Evolutionary conservation across 2,888 invertebrate species (phyloP).

Genomic region (Elysia crispata): DNA sequence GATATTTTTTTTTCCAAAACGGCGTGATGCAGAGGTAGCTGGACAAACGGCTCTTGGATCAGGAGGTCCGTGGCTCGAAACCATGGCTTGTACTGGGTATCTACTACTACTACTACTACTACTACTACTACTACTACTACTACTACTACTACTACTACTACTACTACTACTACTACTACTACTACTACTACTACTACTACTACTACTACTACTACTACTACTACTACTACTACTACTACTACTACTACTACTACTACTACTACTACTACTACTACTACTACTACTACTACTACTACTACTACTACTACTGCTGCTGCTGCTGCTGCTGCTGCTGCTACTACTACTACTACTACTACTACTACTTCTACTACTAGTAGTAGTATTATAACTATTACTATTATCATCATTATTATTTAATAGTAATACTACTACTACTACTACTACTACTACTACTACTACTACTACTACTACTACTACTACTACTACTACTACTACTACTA

Average conservation of each 20-base stretch:
- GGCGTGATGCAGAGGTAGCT: too few species aligned
- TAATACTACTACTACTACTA: too few species aligned
- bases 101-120: conserved; percentile 34
- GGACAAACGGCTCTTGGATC: too few species aligned
- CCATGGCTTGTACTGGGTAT: background rate
- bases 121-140: conserved; percentile 32
- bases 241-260: conserved; percentile 32
- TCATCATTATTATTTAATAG: background rate
- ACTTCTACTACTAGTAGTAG: background rate
- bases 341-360: too few species aligned
- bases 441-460: too few species aligned
- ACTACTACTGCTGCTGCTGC: conserved; percentile 7
- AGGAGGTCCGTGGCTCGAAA: too few species aligned
- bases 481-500: too few species aligned
- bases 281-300: conserved; percentile 34
- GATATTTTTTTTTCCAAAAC: too few species aligned
- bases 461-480: too few species aligned
- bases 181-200: conserved; percentile 31
- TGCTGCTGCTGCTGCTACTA: background rate
- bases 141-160: conserved; percentile 34
- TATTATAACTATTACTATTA: too few species aligned
- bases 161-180: conserved; percentile 28
- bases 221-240: conserved; percentile 32
- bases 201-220: conserved; percentile 27
- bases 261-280: conserved; percentile 30